Conservation (phyloP, 1,140 invertebrate genomes). For the Papilio dardanus region DNA sequence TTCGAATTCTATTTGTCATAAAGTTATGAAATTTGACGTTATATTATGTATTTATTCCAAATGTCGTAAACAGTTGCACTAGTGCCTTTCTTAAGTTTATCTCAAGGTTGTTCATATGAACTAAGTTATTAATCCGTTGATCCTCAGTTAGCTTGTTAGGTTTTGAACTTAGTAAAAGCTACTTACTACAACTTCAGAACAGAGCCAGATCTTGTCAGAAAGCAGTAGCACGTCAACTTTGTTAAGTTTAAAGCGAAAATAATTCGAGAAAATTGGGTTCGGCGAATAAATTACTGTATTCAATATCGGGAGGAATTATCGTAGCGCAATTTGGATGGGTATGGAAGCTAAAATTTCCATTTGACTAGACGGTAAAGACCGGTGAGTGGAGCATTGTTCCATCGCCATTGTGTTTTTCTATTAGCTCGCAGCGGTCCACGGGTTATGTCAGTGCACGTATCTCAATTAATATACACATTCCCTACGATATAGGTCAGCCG, state of each 20-base stretch:
- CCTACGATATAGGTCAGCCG: slow-evolving; percentile 2
- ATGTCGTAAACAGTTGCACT: no score
- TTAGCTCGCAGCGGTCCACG: slow-evolving; percentile 44
- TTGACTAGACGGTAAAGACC: slow-evolving; percentile 52
- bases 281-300: neutral
- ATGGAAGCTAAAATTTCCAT: slow-evolving; percentile 49
- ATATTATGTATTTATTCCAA: no score
- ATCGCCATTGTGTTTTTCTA: slow-evolving; percentile 49
- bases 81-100: no score
- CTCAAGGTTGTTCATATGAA: no score
- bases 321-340: slow-evolving; percentile 12
- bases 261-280: neutral
- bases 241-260: neutral
- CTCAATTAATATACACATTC: slow-evolving; percentile 40
- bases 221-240: neutral
- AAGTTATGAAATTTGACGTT: no score
- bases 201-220: neutral
- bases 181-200: no score
- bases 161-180: no score
- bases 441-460: slow-evolving; percentile 40
- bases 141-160: no score
- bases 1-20: no score
- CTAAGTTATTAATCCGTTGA: no score
- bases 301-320: neutral
- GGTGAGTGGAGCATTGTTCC: slow-evolving; percentile 49